These are phyloP conservation scores for Hetaerina titia DNA, from an alignment of 2,888 invertebrate genomes.

Conservation along the genomic window DNA sequence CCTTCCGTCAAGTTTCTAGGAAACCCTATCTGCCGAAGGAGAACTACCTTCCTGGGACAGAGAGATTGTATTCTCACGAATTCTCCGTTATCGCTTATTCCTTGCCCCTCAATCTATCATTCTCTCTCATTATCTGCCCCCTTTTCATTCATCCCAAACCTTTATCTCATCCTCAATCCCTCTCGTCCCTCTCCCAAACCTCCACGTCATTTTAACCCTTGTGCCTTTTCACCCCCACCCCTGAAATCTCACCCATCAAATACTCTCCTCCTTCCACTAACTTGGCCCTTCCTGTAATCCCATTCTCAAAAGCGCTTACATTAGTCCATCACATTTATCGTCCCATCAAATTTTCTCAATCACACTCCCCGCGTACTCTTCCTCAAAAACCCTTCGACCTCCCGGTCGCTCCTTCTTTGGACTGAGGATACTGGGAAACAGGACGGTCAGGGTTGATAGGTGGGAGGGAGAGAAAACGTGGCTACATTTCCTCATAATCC, in stretches of 20 bases:
- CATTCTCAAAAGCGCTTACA: not conserved
- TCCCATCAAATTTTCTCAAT: constrained; percentile 56
- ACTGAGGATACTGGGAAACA: not conserved
- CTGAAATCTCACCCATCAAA: not conserved
- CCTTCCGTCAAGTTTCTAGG: too few species aligned
- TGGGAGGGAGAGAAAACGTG: not conserved
- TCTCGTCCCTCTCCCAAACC: not conserved
- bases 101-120: not conserved
- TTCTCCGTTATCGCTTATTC: not conserved
- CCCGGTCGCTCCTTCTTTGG: not conserved
- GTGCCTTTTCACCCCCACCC: not conserved
- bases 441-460: not conserved
- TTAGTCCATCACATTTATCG: constrained; percentile 49
- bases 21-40: too few species aligned
- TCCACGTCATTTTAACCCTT: not conserved
- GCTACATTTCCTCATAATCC: not conserved
- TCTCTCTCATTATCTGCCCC: not conserved
- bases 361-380: not conserved
- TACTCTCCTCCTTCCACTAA: too few species aligned
- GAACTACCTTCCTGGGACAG: too few species aligned
- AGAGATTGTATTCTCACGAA: too few species aligned
- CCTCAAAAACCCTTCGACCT: not conserved
- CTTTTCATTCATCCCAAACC: not conserved
- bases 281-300: not conserved
- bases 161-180: not conserved